These are phyloP conservation scores for Lasiurus borealis DNA, from an alignment of 2,113 vertebrate species.

Conservation along the genomic window DNA sequence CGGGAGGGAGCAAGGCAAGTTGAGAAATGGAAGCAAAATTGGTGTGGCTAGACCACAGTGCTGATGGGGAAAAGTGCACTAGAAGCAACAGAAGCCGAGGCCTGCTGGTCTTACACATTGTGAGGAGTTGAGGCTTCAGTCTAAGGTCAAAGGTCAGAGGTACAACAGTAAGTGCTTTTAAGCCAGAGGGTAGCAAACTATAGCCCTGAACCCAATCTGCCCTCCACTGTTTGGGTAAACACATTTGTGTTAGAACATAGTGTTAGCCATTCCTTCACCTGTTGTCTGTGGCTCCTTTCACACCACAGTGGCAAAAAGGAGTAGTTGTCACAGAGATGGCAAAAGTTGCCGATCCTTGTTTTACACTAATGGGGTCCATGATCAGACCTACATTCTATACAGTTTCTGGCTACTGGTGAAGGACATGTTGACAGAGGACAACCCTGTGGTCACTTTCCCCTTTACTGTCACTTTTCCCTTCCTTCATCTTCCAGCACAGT, in stretches of 20 bases:
- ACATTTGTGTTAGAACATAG: background rate
- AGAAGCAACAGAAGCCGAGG: accelerated
- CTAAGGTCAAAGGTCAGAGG: background rate
- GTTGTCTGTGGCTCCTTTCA: background rate
- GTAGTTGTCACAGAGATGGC: background rate
- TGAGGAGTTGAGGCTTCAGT: background rate
- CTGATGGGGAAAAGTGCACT: accelerated
- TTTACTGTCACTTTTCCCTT: background rate
- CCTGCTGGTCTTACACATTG: accelerated
- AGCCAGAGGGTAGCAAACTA: background rate
- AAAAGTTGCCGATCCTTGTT: background rate
- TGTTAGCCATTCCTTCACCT: background rate
- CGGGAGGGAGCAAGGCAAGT: background rate
- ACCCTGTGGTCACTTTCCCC: background rate
- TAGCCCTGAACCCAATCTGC: background rate
- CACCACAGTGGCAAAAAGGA: accelerated
- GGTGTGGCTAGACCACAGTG: background rate
- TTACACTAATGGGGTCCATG: accelerated
- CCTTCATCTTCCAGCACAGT: no score
- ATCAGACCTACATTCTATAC: background rate
- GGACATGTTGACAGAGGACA: background rate
- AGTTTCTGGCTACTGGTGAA: background rate
- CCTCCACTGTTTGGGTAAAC: background rate
- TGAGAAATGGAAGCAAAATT: background rate
- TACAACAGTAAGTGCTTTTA: background rate